A percentile compares a stretch with the other conserved stretches of the same genome.
Evolutionary conservation across 1,140 invertebrate species (phyloP).

Genomic region (Pinna nobilis): DNA sequence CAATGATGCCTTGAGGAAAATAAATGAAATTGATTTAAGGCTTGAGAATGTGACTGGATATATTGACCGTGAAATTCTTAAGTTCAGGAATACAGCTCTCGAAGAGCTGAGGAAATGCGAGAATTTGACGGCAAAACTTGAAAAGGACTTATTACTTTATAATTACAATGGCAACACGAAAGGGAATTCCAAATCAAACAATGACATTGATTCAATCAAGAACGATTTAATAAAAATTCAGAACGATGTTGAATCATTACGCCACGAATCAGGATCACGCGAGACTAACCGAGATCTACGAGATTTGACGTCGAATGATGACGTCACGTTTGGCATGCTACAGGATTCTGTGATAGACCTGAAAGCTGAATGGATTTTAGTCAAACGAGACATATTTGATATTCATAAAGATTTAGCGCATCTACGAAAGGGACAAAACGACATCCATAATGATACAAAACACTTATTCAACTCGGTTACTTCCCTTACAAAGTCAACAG

Average conservation of each 20-base stretch:
- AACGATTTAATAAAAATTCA: slow-evolving; percentile 9
- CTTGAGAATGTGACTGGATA: slow-evolving; percentile 56
- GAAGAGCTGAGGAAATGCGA: slow-evolving; percentile 44
- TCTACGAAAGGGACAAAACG: slow-evolving; percentile 42
- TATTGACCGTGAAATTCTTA: slow-evolving; percentile 54
- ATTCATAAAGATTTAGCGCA: slow-evolving; percentile 46
- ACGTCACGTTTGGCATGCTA: slow-evolving; percentile 30
- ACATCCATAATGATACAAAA: slow-evolving; percentile 24
- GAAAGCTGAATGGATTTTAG: slow-evolving; percentile 71
- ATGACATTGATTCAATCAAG: slow-evolving; percentile 37
- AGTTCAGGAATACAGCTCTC: slow-evolving; percentile 40
- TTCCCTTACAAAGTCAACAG: slow-evolving; percentile 6
- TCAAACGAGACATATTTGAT: slow-evolving; percentile 70
- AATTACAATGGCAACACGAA: background rate
- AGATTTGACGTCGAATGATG: background rate
- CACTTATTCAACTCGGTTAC: slow-evolving; percentile 22
- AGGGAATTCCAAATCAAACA: slow-evolving; percentile 32
- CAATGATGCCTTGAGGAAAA: slow-evolving; percentile 53
- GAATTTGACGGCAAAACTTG: slow-evolving; percentile 51
- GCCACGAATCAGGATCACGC: slow-evolving; percentile 31
- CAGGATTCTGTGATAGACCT: slow-evolving; percentile 51
- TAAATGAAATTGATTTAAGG: slow-evolving; percentile 55
- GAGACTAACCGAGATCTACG: slow-evolving; percentile 20
- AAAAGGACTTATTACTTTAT: slow-evolving; percentile 29
- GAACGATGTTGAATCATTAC: slow-evolving; percentile 11